phyloP scores from a whole-genome alignment of 53 echinoderm and acorn worm genomes.

The Crossaster papposus region DNA sequence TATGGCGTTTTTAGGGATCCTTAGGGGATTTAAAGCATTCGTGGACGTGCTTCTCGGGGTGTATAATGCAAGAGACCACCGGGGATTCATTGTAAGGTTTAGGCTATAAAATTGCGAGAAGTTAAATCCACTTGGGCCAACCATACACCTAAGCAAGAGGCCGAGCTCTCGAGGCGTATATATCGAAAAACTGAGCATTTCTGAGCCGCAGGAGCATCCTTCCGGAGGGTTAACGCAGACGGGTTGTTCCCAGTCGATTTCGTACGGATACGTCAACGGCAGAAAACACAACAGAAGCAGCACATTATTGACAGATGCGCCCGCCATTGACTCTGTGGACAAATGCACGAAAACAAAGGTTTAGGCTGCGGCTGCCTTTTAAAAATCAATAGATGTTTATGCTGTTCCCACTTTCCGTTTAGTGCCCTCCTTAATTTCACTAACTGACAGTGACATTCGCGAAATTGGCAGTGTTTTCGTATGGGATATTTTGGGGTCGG shows the following conservation, averaged over 20 bases:
- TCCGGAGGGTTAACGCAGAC: neutral
- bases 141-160: neutral
- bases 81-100: neutral
- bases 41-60: too few relatives aligned
- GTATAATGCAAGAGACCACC: neutral
- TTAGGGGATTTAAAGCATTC: neutral
- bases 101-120: neutral
- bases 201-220: neutral
- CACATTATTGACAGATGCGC: neutral
- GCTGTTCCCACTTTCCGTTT: too few relatives aligned
- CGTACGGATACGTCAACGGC: neutral
- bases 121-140: neutral
- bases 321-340: neutral
- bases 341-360: neutral
- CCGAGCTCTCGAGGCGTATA: neutral
- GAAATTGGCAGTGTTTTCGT: too few relatives aligned
- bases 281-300: neutral
- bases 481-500: too few relatives aligned
- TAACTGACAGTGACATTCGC: too few relatives aligned
- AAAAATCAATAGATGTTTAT: too few relatives aligned
- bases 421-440: too few relatives aligned
- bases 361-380: too few relatives aligned
- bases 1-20: constrained; percentile 8
- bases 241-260: neutral
- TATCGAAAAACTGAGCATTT: neutral